These are phyloP conservation scores for Ptilodon capucinus DNA, from an alignment of 2,888 invertebrate genomes.

Conservation along the genomic window DNA sequence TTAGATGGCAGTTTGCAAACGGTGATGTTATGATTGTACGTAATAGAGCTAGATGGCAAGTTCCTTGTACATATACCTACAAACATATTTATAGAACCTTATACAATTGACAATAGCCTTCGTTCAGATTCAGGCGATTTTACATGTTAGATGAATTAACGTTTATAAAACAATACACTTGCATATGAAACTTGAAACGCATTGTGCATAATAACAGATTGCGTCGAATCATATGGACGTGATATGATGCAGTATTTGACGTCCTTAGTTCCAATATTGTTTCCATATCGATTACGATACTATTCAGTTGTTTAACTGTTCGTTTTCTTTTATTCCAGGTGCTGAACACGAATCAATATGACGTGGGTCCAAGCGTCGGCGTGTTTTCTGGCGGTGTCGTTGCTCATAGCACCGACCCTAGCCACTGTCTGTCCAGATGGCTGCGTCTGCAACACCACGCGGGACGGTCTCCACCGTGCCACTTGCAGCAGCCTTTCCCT, in stretches of 20 bases:
- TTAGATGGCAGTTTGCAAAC: conserved; percentile 51
- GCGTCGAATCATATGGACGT: conserved; percentile 38
- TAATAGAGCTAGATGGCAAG: conserved; percentile 32
- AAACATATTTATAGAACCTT: not conserved
- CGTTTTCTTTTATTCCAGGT: conserved; percentile 63
- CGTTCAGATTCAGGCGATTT: too few species aligned
- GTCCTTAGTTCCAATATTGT: conserved; percentile 14
- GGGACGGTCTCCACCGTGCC: conserved; percentile 86
- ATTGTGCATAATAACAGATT: conserved; percentile 43
- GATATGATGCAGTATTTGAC: conserved; percentile 23
- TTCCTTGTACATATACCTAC: conserved; percentile 13
- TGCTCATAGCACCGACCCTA: conserved; percentile 53
- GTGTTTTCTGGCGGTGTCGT: conserved; percentile 55
- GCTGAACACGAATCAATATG: conserved; percentile 59
- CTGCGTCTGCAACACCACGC: conserved; percentile 83
- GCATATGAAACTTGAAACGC: conserved; percentile 51
- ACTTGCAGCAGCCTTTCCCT: conserved; percentile 87
- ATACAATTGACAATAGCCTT: not conserved
- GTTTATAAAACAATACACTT: conserved; percentile 35
- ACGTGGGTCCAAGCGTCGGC: conserved; percentile 52
- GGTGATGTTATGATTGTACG: conserved; percentile 56
- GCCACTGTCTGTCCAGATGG: conserved; percentile 76
- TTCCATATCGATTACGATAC: not conserved
- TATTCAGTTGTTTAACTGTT: conserved; percentile 4
- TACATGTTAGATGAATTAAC: conserved; percentile 14